Conservation (phyloP, 2,113 vertebrate genomes). For the Hiodon alosoides region DNA sequence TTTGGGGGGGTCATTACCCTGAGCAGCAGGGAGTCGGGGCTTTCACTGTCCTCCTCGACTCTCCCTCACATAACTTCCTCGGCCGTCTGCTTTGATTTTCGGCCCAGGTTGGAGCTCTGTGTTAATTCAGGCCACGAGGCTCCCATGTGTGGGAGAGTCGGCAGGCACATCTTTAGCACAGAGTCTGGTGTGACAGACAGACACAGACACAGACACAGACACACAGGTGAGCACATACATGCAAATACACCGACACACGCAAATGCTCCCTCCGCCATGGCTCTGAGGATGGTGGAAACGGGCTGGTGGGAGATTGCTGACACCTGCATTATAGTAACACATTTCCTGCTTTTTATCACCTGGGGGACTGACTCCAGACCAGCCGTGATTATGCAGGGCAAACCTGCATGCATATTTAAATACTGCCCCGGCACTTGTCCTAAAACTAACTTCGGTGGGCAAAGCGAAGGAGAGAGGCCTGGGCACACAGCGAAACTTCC, state of each 20-base stretch:
- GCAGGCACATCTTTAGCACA: slow-evolving; percentile 23
- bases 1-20: neutral
- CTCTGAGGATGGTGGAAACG: slow-evolving; percentile 10
- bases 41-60: neutral
- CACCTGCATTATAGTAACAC: neutral
- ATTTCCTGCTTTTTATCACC: neutral
- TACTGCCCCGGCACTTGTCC: neutral
- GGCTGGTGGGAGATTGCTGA: neutral
- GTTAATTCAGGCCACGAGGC: no score
- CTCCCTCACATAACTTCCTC: neutral
- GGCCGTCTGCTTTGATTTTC: neutral
- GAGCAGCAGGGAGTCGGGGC: slow-evolving; percentile 4
- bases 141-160: neutral
- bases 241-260: neutral
- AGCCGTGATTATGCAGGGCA: neutral
- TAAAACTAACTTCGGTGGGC: neutral
- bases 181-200: slow-evolving; percentile 25
- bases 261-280: neutral
- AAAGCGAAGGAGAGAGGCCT: neutral
- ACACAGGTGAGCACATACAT: neutral
- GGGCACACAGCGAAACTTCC: neutral
- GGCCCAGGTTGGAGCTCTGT: neutral
- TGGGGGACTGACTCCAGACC: neutral
- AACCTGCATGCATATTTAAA: neutral
- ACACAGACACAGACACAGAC: neutral